Evolutionary conservation across 2,113 vertebrate genomes (phyloP), one percentile per base, ranked within the genome.

Genomic region (Donacobius atricapilla): DNA sequence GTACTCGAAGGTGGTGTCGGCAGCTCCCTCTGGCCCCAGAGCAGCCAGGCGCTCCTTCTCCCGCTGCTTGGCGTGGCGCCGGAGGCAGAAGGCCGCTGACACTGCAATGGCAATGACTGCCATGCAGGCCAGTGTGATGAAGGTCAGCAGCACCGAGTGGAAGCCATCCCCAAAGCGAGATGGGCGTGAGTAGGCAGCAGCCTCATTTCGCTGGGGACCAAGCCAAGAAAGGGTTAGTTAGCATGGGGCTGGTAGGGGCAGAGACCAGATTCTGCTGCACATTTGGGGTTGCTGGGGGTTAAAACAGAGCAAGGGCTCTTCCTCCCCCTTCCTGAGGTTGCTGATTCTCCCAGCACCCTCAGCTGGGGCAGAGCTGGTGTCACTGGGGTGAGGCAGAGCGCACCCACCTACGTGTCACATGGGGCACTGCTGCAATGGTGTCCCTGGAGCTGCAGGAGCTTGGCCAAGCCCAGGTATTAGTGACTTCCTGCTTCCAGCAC

Each of bases 1-100:
- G 96, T 99, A 99, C 96, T 99, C 99, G 17, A 99, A 98, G 85
- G 99, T 99, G 45, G 99, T 99, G 93, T 99, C 99, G 0, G 98
- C 98, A n/a, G 99, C 99, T n/a, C 98, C 99, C 97, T 99, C 99
- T 0, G 99, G 99, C 12, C 99, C 99, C 85, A 99, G 97, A 10
- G 97, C 97, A 1, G 99, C 99, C 76, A 99, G 97, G 76, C 98
- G 99, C 82, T 99, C 99, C 93, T 98, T 99, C 93, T 99, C 98
- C 47, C 98, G 97, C 90, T 99, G 99, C 64, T 98, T 98, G 16
- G 98, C 96, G 10, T 99, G 98, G 91, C 99, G 99, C 72, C 98
- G 98, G 81, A 99, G 89, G 97, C 99, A 99, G 97, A 99, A 98
- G 23, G 98, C 96, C 0, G 98, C 98, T 0, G 98, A 97, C 6